A percentile compares a stretch with the other conserved stretches of the same genome.
These are phyloP conservation scores for Drosophila tsacasi DNA, from an alignment of 1,140 invertebrate species.

Conservation along the genomic window DNA sequence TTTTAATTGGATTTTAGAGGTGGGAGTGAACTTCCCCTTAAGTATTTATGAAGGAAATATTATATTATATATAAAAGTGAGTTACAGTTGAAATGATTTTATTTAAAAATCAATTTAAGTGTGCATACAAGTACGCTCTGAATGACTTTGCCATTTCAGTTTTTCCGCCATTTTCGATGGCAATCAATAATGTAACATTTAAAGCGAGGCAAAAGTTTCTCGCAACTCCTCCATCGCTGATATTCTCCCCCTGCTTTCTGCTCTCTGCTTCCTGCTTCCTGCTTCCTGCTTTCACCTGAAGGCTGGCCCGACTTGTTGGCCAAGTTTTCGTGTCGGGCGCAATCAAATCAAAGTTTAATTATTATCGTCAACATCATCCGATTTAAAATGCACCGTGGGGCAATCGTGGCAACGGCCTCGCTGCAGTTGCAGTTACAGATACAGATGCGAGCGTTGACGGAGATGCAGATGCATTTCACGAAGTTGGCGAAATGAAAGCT, in stretches of 20 bases:
- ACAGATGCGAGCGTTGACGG: background rate
- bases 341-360: constrained; percentile 54
- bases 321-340: constrained; percentile 43
- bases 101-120: no score
- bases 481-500: background rate
- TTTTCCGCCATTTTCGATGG: background rate
- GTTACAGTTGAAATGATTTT: background rate
- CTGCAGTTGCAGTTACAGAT: constrained; percentile 1
- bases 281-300: constrained; percentile 8
- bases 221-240: background rate
- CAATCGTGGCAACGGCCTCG: constrained; percentile 8
- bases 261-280: background rate
- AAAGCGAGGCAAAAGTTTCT: constrained; percentile 24
- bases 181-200: constrained; percentile 42
- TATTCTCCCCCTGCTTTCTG: background rate
- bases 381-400: constrained; percentile 45
- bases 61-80: background rate
- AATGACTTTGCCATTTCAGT: constrained; percentile 7
- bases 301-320: constrained; percentile 20
- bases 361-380: constrained; percentile 55
- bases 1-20: background rate
- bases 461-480: background rate
- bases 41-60: background rate
- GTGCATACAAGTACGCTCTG: no score
- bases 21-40: background rate